Percentiles rank a stretch among this genome's conserved stretches.
These are phyloP conservation scores for Onychomys torridus DNA, from an alignment of 2,797 vertebrate species.

Conservation along the genomic window DNA sequence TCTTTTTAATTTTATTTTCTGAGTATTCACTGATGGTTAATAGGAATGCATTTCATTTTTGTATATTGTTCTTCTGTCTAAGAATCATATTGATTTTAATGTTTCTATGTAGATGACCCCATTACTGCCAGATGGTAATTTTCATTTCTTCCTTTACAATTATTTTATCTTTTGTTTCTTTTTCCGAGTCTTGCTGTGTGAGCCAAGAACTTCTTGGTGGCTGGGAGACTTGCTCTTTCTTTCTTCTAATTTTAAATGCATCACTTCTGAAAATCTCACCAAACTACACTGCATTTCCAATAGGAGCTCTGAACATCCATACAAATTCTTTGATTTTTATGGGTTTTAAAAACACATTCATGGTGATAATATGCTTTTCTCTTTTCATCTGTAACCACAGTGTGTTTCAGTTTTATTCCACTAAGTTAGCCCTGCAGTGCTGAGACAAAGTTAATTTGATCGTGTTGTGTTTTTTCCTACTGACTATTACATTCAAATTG, in stretches of 20 bases:
- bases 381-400: not conserved
- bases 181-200: not conserved
- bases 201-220: not conserved
- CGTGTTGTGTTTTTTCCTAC: not conserved
- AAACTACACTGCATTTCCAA: not conserved
- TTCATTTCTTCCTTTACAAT: not conserved
- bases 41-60: slow-evolving; percentile 1
- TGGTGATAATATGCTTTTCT: not conserved
- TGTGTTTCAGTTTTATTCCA: not conserved
- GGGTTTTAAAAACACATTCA: not conserved
- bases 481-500: not conserved
- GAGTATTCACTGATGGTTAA: not conserved
- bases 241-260: not conserved
- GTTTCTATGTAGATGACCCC: not conserved
- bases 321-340: not conserved
- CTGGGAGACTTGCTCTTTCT: not conserved
- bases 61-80: not conserved
- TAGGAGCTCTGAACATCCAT: not conserved
- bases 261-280: not conserved
- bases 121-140: not conserved
- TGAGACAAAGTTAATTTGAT: slow-evolving; percentile 6
- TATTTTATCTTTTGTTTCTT: not conserved
- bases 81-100: slow-evolving; percentile 18
- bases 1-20: slow-evolving; percentile 51
- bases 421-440: not conserved